A percentile compares a stretch with the other conserved stretches of the same genome.
phyloP scores from a whole-genome alignment of 2,113 vertebrate genomes.

The Ophiodon elongatus region DNA sequence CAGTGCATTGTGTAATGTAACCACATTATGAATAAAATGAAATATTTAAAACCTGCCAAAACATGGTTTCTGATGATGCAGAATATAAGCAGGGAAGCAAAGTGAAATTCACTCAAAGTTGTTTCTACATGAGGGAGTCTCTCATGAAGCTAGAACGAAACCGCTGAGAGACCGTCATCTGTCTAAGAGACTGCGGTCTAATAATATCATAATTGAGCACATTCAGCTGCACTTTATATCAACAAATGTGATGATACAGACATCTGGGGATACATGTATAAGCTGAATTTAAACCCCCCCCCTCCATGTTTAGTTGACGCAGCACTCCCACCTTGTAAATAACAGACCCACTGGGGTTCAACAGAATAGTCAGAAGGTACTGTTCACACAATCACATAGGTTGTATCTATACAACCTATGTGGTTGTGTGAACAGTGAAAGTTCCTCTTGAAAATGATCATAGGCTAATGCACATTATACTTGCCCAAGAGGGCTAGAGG shows the following conservation, averaged over 20 bases:
- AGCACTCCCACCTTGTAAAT: background rate
- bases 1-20: background rate
- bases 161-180: slow-evolving; percentile 25
- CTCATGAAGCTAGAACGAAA: slow-evolving; percentile 3
- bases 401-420: no score
- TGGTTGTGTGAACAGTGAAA: no score
- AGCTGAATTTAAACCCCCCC: background rate
- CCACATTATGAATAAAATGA: background rate
- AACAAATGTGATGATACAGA: slow-evolving; percentile 27
- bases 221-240: slow-evolving; percentile 36
- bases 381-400: no score
- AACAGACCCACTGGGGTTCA: background rate
- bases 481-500: background rate
- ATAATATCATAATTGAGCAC: slow-evolving; percentile 26
- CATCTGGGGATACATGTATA: background rate
- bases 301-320: background rate
- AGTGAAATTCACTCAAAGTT: background rate
- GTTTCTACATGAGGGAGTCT: slow-evolving; percentile 8
- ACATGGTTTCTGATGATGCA: background rate
- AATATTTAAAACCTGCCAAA: background rate
- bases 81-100: background rate
- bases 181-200: slow-evolving; percentile 32
- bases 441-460: no score
- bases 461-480: background rate
- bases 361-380: no score